phyloP scores from a whole-genome alignment of 2,113 vertebrate genomes.

The Menura novaehollandiae region DNA sequence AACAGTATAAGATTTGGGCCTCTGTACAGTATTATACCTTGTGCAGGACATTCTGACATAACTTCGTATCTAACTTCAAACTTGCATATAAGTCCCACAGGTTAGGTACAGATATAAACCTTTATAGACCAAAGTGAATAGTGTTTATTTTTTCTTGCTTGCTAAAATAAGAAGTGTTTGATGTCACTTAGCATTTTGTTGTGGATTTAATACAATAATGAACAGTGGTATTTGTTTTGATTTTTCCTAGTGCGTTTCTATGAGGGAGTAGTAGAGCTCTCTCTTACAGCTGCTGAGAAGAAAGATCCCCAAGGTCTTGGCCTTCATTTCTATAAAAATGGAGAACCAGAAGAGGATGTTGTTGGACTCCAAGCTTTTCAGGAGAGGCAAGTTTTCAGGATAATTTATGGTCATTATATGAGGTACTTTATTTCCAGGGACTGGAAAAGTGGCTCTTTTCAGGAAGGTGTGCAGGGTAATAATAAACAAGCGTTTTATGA shows the following conservation, averaged over 20 bases:
- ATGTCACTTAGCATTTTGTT: background rate
- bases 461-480: background rate
- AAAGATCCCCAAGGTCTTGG: constrained; percentile 95
- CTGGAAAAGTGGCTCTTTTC: background rate
- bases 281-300: constrained; percentile 90
- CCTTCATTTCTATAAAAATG: constrained; percentile 96
- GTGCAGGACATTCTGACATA: background rate
- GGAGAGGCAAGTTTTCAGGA: constrained; percentile 77
- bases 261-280: constrained; percentile 93
- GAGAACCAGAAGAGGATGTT: constrained; percentile 93
- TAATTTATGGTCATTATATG: background rate
- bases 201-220: background rate
- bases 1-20: background rate
- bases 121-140: background rate
- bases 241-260: constrained; percentile 88
- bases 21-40: background rate
- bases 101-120: background rate
- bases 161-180: background rate
- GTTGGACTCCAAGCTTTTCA: constrained; percentile 91
- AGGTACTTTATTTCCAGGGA: background rate
- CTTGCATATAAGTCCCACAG: background rate
- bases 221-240: background rate
- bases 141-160: background rate
- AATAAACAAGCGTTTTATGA: background rate
- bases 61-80: background rate